Evolutionary conservation across 1,140 invertebrate genomes (phyloP), one percentile per base, ranked within the genome.

Genomic region (Brachionus asplanchnoidis): DNA sequence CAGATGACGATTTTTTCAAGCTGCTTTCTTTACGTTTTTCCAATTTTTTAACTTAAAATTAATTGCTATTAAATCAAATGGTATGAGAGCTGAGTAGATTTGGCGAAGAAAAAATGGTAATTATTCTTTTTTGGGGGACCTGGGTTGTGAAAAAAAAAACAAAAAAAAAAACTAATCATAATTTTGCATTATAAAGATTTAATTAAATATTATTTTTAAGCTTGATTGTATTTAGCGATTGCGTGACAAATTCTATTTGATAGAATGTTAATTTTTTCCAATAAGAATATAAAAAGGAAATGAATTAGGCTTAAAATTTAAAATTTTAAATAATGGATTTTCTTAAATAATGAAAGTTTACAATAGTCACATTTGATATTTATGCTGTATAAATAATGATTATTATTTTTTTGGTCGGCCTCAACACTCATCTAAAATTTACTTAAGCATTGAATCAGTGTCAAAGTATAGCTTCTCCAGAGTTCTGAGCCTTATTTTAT

Each of bases 31-130:
- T 77, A 14, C 20, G 20, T 46, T 77, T 77, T 46, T 77, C 73
- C 42, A 77, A 77, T 77, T 77, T 77, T 77, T 77, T 77, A n/a
- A 77, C 73, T 77, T 14, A 3, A 77, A 77, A 77, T 50, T 26
- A n/a, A 77, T 46, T 26, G 12, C 14, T 53, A 77, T 50, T 50
- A 77, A 53, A 50, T 50, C 26, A 36, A 26, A 36, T 36, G 32
- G 7, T 36, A 36, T 8, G n/a, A 77, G 23, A 50, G 46, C 0
- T 50, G n/a, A 77, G 20, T 28, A 17, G 32, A 12, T 6, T 46
- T 3, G 11, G 8, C 4, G 14, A 40, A 70, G 32, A 28, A 28
- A 70, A 11, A 36, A 40, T 70, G 28, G 32, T 40, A 70, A 36
- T 36, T 23, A 65, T 70, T 36, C 32, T 60, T 3, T 20, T 20